Evolutionary conservation across 2,113 vertebrate species (phyloP), one percentile per base, ranked within the genome.

Genomic region (Lycaon pictus): DNA sequence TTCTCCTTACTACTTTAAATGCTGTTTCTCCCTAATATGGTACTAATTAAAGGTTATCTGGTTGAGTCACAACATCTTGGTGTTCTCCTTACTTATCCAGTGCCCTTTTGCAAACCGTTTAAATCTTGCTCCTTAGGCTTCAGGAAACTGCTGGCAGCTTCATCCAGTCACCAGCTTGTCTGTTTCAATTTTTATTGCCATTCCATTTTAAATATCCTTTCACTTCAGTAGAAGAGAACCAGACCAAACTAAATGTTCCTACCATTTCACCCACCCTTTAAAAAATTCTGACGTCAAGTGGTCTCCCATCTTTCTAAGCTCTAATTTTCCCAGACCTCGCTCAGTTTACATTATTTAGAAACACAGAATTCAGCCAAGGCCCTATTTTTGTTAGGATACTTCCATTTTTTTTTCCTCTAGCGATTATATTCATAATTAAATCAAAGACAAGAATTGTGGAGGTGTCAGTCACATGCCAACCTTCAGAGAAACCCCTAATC

Each of bases 191-290:
- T 90, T 90, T 60, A 86, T 85, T 79, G 79, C 87, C 71, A 2
- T 58, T 67, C 89, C 35, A 69, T 77, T 72, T 93, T 80, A 72
- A 37, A 43, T 92, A 29, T n/a, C 32, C 27, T 69, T 60, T 53
- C 71, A 7, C 85, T 93, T 90, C 22, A 53, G 9, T 43, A 27
- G 35, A 11, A 48, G 63, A 63, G 86, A 72, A 76, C 53, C 8
- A 15, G n/a, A 80, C 81, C 9, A 10, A 96, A n/a, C 0, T 62
- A 92, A 97, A 82, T 55, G 63, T 90, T 90, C 86, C 58, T 13
- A 1, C 67, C 51, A 87, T 55, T 88, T 53, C 16, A 15, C 83
- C 53, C 23, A 0, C 60, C 25, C 55, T 2, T 3, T 90, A 43
- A 69, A 94, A 88, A 71, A 74, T 35, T 0, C 0, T 29, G 5